Base-by-base conservation (phyloP, 2,888 invertebrate species). In the Linnaemya tessellans region DNA sequence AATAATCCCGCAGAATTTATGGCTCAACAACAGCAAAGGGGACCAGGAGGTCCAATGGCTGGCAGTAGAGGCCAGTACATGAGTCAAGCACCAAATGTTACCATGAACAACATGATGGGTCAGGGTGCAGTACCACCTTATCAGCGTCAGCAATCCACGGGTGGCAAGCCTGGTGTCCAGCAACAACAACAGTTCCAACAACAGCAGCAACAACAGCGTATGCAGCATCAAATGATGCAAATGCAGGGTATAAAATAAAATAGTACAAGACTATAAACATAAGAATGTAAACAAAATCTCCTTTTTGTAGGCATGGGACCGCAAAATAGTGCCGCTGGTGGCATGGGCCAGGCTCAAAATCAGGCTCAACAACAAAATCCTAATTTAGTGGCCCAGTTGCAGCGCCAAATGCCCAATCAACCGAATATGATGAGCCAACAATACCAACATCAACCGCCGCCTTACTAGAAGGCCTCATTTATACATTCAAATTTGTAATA, bases 81-180 rank as follows among this genome's bases (percentile, higher is more conserved):
- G 90, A 91, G 90, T 90, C 94, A 96, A 93, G 96, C 97, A 3
- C 97, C 97, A 1, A 97, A 97, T 91, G 97, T 97, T 1, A 97
- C 97, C 0, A 97, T 97, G 97, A 96, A 95, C 73, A 93, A 91
- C 77, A 93, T 93, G 91, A 91, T 92, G 90, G 90, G 90, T 2
- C 93, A 92, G 18, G 96, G 96, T 10, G 96, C 96, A 0, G 96
- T 96, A 13, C 96, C 97, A 1, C 96, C 97, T 0, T 97, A 97
- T 92, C 95, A 96, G 9, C 94, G 97, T 82, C 92, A 93, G 81
- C 92, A 92, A 67, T 88, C 90, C 10, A 87, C 90, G 4, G 91
- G 90, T 30, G 92, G 92, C 74, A 92, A 92, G 2, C 90, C 90
- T 9, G 91, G 91, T 3, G 88, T 91, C 10, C 90, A 91, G 3